Conservation (phyloP, 2,797 vertebrate genomes). For the Hypotaenidia okinawae region DNA sequence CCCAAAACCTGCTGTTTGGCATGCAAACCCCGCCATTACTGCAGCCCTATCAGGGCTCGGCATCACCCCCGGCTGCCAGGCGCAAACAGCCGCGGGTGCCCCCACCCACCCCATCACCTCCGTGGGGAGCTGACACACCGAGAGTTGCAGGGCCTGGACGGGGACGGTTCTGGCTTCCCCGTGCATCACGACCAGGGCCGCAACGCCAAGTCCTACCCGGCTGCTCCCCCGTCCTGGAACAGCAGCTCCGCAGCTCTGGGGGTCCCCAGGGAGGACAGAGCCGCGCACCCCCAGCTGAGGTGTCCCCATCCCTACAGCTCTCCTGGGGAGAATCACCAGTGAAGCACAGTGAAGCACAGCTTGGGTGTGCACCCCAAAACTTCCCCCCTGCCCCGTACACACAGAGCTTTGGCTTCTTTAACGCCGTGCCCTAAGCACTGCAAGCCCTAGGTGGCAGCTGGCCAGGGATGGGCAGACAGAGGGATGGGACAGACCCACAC, state of each 20-base stretch:
- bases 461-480: background rate
- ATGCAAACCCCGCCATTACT: background rate
- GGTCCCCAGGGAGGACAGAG: too few relatives aligned
- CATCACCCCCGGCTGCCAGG: background rate
- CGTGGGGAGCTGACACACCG: accelerated
- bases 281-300: background rate
- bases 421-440: background rate
- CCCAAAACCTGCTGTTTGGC: background rate
- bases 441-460: background rate
- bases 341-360: background rate
- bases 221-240: background rate
- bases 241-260: accelerated
- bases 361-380: accelerated
- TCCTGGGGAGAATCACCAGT: accelerated
- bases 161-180: background rate
- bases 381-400: accelerated
- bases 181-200: accelerated
- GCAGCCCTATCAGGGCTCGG: background rate
- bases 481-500: background rate
- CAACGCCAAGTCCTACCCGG: accelerated
- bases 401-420: background rate
- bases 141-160: background rate
- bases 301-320: background rate
- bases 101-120: background rate
- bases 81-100: background rate